Evolutionary conservation across 2,113 vertebrate genomes (phyloP).

Genomic region (Cyanoderma ruficeps): DNA sequence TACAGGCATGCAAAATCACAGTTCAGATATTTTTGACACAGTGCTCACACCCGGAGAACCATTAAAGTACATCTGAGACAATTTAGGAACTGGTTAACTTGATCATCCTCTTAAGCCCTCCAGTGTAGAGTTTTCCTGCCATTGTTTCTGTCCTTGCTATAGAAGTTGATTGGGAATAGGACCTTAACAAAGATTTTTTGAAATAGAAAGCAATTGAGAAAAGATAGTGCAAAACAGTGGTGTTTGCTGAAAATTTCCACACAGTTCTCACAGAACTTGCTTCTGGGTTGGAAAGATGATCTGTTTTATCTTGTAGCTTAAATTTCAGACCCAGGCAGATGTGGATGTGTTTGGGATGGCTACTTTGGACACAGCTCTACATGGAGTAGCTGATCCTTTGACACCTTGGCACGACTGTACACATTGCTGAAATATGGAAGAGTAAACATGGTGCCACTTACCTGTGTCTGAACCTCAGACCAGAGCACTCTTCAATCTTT

Average conservation of each 20-base stretch:
- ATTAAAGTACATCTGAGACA: not conserved
- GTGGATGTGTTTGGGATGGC: not conserved
- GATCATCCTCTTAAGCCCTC: not conserved
- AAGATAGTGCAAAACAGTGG: not conserved
- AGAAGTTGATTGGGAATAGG: not conserved
- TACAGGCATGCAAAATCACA: not conserved
- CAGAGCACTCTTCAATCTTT: not conserved
- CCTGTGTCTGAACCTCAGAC: not conserved
- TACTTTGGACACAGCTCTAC: not conserved
- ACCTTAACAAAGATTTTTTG: not conserved
- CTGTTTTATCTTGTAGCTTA: not conserved
- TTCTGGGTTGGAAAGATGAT: not conserved
- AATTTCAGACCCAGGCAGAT: not conserved
- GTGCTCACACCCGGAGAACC: not conserved
- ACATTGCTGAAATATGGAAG: not conserved
- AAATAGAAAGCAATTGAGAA: not conserved
- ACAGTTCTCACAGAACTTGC: not conserved
- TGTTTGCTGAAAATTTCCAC: not conserved
- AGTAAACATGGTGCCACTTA: not conserved
- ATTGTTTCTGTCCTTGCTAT: not conserved
- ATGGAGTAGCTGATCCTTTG: not conserved
- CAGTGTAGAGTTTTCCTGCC: not conserved
- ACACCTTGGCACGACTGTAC: not conserved
- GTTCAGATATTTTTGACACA: not conserved
- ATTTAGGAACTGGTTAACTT: not conserved